Evolutionary conservation across 2,888 invertebrate species (phyloP).

Genomic region (Carpatolechia fugitivella): DNA sequence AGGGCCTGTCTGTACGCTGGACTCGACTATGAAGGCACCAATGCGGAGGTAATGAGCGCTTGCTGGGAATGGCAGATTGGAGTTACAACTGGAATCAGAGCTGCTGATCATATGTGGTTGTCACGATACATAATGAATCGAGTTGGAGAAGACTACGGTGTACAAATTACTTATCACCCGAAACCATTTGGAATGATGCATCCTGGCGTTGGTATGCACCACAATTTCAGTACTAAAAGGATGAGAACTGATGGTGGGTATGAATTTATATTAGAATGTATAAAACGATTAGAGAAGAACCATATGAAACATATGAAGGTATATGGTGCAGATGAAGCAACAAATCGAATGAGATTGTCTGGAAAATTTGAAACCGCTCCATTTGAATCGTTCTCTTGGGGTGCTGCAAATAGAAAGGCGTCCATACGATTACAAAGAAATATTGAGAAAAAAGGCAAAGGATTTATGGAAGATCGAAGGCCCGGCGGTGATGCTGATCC

Average conservation of each 20-base stretch:
- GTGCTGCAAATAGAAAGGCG: slow-evolving; percentile 94
- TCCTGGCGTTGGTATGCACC: slow-evolving; percentile 91
- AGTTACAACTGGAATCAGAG: slow-evolving; percentile 90
- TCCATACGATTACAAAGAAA: slow-evolving; percentile 95
- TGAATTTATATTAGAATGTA: slow-evolving; percentile 89
- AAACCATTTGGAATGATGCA: slow-evolving; percentile 91
- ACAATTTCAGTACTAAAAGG: slow-evolving; percentile 91
- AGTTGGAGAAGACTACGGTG: slow-evolving; percentile 92
- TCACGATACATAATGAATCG: slow-evolving; percentile 89
- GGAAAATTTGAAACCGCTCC: slow-evolving; percentile 97
- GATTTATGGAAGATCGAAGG: slow-evolving; percentile 96
- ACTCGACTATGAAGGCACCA: slow-evolving; percentile 94
- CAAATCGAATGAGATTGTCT: slow-evolving; percentile 95
- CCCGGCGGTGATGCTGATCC: slow-evolving; percentile 96
- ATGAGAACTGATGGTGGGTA: slow-evolving; percentile 91
- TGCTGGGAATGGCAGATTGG: slow-evolving; percentile 96
- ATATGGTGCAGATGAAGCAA: slow-evolving; percentile 94
- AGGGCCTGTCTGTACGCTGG: slow-evolving; percentile 94
- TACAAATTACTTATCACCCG: slow-evolving; percentile 83
- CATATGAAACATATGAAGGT: slow-evolving; percentile 94
- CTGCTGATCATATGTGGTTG: slow-evolving; percentile 92
- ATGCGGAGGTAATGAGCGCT: slow-evolving; percentile 98
- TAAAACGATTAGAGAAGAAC: slow-evolving; percentile 91
- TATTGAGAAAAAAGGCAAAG: slow-evolving; percentile 92
- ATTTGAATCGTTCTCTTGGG: slow-evolving; percentile 94